Conservation (phyloP, 2,113 vertebrate genomes). For the Thalassarche chlororhynchos region DNA sequence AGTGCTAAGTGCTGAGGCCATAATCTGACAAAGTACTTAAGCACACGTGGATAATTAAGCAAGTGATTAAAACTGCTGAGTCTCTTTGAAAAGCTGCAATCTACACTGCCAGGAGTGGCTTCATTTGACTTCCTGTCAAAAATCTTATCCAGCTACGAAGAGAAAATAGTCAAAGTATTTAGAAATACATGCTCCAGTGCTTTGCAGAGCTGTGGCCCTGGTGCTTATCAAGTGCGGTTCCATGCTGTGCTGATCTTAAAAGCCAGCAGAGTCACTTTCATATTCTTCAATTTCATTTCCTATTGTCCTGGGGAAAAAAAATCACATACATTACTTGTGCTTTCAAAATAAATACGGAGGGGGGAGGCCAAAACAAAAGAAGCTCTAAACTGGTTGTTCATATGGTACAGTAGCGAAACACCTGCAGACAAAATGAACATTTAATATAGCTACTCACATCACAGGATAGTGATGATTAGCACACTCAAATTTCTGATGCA, state of each 20-base stretch:
- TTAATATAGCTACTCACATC: conserved; percentile 31
- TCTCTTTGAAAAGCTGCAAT: conserved; percentile 47
- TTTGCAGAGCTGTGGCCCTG: background rate
- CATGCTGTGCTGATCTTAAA: conserved; percentile 28
- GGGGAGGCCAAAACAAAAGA: background rate
- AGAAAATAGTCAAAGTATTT: conserved; percentile 3
- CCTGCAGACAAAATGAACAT: conserved; percentile 49
- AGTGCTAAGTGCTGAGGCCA: background rate
- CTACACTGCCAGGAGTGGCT: background rate
- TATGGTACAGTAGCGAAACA: background rate
- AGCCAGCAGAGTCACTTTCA: background rate
- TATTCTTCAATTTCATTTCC: background rate
- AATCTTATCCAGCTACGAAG: conserved; percentile 32
- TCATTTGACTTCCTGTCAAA: conserved; percentile 44
- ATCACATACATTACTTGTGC: background rate
- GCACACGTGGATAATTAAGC: conserved; percentile 22
- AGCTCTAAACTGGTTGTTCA: background rate
- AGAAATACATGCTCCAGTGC: conserved; percentile 26
- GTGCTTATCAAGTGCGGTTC: background rate
- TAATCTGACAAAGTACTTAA: conserved; percentile 3
- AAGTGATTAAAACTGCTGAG: conserved; percentile 43
- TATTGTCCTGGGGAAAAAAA: background rate
- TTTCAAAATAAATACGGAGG: background rate
- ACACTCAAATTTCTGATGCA: conserved; percentile 48
- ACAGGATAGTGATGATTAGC: conserved; percentile 48